Base-by-base conservation (phyloP, 2,113 vertebrate species). In the Panthera leo region DNA sequence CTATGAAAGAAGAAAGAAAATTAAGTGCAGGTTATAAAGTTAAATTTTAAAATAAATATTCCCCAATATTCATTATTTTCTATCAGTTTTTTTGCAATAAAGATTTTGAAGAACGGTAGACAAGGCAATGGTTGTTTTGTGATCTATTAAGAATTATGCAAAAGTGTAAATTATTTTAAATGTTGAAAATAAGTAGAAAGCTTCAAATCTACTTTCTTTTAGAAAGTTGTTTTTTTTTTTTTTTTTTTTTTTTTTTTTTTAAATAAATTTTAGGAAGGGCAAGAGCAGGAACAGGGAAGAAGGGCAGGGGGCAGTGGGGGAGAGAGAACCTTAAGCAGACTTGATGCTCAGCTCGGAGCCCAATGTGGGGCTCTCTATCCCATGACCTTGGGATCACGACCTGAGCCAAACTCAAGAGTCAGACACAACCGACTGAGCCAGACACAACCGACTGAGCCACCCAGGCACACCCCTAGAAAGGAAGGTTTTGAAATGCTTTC, bases 21-120 rank as follows among this genome's bases (percentile, higher is more conserved):
- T 13, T 31, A 95, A 85, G 21, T 90, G 76, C 87, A 21, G 5
- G 27, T 71, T 45, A 85, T 48, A 94, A 96, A 89, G 65, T 95
- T 94, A 92, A 71, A 94, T 68, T 80, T 25, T 88, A n/a, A 96
- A 89, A 80, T 85, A 70, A 94, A n/a, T 55, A 75, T 29, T 61
- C 23, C 10, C 42, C 21, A 82, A 36, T 82, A 92, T 88, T 97
- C 36, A 45, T 58, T 91, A 71, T 36, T 92, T 82, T 92, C 85
- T 79, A 85, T 31, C 29, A 82, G 4, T 0, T 85, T 13, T 13
- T 93, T 51, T 71, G 12, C 87, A 79, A 34, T 67, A 83, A 85
- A 18, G n/a, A 58, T 90, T 15, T 85, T 90, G 23, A 65, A 79
- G 36, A 94, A 93, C 29, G 55, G 7, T 7, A 93, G 16, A 86